Conservation (phyloP, 2,113 vertebrate genomes). For the Sardina pilchardus region DNA sequence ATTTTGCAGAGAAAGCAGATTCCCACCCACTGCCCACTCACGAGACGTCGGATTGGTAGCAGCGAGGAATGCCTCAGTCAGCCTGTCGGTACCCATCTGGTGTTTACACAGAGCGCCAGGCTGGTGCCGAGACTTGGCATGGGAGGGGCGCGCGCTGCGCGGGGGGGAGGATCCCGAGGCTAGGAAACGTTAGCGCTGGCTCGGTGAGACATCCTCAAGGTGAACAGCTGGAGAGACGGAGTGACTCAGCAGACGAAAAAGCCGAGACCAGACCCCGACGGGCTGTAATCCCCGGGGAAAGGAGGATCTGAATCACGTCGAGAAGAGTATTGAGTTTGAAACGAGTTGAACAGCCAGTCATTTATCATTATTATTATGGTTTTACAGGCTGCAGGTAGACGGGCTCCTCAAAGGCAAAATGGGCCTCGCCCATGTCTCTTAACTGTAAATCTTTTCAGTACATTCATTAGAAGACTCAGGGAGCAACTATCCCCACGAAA, state of each 20-base stretch:
- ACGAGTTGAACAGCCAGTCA: not conserved
- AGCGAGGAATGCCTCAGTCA: not conserved
- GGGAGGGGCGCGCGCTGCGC: not conserved
- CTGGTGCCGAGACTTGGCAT: not conserved
- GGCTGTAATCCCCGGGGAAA: not conserved
- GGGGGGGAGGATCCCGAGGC: not conserved
- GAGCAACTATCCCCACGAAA: not conserved
- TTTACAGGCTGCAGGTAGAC: not conserved
- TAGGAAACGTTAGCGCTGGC: not conserved
- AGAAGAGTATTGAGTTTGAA: not conserved
- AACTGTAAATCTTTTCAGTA: not conserved
- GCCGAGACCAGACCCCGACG: not conserved
- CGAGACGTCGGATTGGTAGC: not conserved
- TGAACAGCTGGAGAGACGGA: not conserved
- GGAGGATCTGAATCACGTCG: not conserved
- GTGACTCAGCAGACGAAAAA: not conserved
- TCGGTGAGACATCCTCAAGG: not conserved
- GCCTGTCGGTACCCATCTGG: not conserved
- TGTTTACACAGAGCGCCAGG: conserved; percentile 1
- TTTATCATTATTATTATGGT: not conserved
- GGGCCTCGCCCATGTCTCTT: not conserved
- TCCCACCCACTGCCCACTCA: conserved; percentile 35
- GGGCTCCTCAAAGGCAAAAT: not conserved
- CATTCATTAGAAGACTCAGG: not conserved
- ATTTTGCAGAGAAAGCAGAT: conserved; percentile 58